Evolutionary conservation across 2,888 invertebrate genomes (phyloP).

Genomic region (Leucoptera coffeella): DNA sequence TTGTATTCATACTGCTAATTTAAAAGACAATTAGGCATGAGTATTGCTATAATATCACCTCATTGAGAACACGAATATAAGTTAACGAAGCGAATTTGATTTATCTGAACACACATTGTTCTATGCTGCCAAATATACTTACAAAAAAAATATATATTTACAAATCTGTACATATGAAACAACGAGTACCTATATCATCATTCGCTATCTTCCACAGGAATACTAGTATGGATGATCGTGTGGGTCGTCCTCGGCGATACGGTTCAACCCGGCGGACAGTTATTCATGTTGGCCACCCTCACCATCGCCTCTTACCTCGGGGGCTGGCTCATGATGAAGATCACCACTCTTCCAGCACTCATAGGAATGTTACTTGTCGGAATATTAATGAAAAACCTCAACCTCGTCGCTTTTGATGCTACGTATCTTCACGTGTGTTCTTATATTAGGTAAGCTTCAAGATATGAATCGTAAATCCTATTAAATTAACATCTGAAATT

Average conservation of each 20-base stretch:
- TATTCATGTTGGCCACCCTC: conserved; percentile 70
- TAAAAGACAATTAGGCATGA: too few relatives aligned
- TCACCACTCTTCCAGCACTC: conserved; percentile 75
- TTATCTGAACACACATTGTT: too few relatives aligned
- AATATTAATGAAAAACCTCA: conserved; percentile 64
- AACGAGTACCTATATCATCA: too few relatives aligned
- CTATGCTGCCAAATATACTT: too few relatives aligned
- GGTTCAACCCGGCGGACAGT: conserved; percentile 71
- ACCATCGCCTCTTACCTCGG: conserved; percentile 75
- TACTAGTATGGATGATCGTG: conserved; percentile 70
- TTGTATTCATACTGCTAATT: too few relatives aligned
- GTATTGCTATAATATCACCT: too few relatives aligned
- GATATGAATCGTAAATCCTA: too few relatives aligned
- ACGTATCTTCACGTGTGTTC: conserved; percentile 60
- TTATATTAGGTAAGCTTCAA: conserved; percentile 57
- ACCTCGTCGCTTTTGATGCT: conserved; percentile 64
- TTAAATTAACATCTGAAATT: too few relatives aligned
- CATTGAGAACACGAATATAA: too few relatives aligned
- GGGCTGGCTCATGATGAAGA: conserved; percentile 69
- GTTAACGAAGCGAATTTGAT: too few relatives aligned
- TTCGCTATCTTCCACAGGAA: conserved; percentile 24
- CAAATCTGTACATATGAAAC: not conserved
- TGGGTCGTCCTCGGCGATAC: conserved; percentile 71
- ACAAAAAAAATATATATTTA: not conserved
- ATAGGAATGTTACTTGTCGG: conserved; percentile 85